phyloP scores from a whole-genome alignment of 2,113 vertebrate species.

The Colaptes auratus region DNA sequence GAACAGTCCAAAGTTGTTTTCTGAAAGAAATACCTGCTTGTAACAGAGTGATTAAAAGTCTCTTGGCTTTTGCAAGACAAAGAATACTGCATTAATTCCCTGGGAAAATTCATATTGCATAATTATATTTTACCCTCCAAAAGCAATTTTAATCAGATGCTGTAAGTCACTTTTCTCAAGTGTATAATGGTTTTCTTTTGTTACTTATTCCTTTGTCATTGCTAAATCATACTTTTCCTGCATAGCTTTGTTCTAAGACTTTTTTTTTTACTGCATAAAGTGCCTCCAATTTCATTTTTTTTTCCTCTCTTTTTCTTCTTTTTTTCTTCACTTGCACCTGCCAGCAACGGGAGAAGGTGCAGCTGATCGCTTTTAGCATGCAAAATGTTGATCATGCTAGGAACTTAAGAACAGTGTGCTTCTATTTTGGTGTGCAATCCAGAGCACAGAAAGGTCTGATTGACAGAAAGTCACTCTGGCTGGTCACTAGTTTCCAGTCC shows the following conservation, averaged over 20 bases:
- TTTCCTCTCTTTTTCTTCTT: neutral
- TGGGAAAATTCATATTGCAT: neutral
- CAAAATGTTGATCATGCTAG: neutral
- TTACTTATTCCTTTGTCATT: neutral
- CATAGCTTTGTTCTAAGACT: neutral
- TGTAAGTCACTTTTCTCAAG: neutral
- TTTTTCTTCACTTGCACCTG: neutral
- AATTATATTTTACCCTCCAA: conserved; percentile 17
- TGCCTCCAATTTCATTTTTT: neutral
- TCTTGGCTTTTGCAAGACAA: neutral
- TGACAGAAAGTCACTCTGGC: neutral
- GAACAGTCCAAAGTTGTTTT: neutral
- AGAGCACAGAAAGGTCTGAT: neutral
- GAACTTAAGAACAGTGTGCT: neutral
- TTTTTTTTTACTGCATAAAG: neutral
- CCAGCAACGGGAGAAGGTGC: neutral
- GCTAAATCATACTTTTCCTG: neutral
- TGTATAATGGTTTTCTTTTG: neutral
- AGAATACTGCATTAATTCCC: neutral
- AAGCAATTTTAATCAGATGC: neutral
- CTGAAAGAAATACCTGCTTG: neutral
- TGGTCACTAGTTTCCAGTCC: neutral
- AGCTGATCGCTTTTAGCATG: neutral
- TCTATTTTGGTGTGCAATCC: neutral
- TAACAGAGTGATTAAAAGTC: neutral